Percentiles rank a stretch among this genome's conserved stretches.
Evolutionary conservation across 2,113 vertebrate genomes (phyloP).

Genomic region (Dromiciops gliroides): DNA sequence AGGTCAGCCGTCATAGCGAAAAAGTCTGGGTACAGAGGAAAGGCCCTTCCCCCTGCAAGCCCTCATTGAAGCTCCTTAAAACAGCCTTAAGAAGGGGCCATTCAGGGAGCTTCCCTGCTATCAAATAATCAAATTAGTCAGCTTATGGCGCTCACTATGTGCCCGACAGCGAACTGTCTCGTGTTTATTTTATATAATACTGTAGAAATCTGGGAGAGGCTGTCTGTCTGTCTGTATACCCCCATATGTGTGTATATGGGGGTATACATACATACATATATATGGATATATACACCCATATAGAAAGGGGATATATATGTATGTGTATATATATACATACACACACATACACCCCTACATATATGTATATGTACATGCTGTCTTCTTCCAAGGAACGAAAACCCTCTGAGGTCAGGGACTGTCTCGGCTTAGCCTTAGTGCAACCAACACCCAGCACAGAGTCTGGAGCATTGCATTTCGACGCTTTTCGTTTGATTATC

Average conservation of each 20-base stretch:
- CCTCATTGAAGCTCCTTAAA: not conserved
- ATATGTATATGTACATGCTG: accelerated
- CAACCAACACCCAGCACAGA: no score
- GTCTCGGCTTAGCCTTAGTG: not conserved
- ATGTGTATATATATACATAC: no score
- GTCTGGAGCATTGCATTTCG: not conserved
- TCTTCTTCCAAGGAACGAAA: not conserved
- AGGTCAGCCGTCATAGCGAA: constrained; percentile 14
- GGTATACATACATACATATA: no score
- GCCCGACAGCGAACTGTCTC: not conserved
- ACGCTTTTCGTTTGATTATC: accelerated
- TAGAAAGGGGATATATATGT: no score
- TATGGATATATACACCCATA: no score
- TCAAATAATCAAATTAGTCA: not conserved
- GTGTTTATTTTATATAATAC: not conserved
- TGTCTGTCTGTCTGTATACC: no score
- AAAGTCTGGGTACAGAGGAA: not conserved
- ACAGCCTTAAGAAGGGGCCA: not conserved
- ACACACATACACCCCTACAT: constrained; percentile 29
- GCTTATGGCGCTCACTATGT: not conserved
- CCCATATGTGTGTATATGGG: no score
- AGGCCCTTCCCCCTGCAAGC: not conserved
- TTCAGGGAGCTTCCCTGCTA: not conserved
- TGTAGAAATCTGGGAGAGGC: not conserved
- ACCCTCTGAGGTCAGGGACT: not conserved